A percentile compares a stretch with the other conserved stretches of the same genome.
Conservation (phyloP, 2,113 vertebrate species). For the Tetrao urogallus region DNA sequence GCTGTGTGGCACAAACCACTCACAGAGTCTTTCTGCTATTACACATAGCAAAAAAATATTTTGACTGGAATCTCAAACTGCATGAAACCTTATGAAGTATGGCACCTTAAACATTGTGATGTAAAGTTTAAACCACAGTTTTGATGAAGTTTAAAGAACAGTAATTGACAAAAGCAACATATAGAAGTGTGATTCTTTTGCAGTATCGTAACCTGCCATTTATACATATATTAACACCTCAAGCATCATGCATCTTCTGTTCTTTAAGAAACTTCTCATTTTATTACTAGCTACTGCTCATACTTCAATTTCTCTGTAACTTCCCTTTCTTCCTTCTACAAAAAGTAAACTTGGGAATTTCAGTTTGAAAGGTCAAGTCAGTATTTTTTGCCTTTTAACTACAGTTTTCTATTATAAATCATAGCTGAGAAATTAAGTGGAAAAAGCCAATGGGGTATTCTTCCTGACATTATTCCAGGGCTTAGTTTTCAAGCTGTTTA, state of each 20-base stretch:
- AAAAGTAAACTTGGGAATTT: constrained; percentile 6
- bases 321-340: background rate
- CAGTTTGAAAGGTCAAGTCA: constrained; percentile 42
- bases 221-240: background rate
- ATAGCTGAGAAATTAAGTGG: constrained; percentile 46
- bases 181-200: background rate
- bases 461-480: constrained; percentile 33
- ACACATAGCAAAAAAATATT: background rate
- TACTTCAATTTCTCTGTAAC: background rate
- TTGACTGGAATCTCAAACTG: background rate
- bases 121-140: background rate
- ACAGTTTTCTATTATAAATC: constrained; percentile 35
- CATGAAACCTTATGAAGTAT: background rate
- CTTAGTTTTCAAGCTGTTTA: constrained; percentile 49
- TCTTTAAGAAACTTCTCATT: background rate
- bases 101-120: background rate
- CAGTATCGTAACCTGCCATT: background rate
- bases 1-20: background rate
- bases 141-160: background rate
- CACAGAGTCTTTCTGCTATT: background rate
- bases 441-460: constrained; percentile 45
- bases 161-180: background rate
- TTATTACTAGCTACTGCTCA: background rate
- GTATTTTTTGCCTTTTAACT: constrained; percentile 49
- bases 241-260: background rate